Base-by-base conservation (phyloP, 2,797 vertebrate genomes). In the Sebastes iracundus region DNA sequence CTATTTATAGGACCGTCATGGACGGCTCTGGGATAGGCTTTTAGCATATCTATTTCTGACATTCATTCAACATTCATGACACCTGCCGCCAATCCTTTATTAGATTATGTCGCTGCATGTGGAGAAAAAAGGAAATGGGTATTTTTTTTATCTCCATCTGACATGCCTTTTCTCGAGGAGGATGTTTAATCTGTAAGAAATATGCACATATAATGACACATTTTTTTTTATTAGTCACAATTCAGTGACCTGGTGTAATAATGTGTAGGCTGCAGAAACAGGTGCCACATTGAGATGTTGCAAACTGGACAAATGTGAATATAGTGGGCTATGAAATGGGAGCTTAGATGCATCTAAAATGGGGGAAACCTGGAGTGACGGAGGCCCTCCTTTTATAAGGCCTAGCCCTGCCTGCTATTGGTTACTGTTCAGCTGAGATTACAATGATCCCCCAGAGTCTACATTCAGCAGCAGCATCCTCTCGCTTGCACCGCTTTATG, bases 31-130 rank as follows among this genome's bases (percentile, higher is more conserved):
- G 88, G 88, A 92, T 28, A 75, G 90, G 93, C 92, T 95, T 94
- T 94, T 91, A 94, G 91, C 91, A 89, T 92, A 93, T 95, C 93
- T 94, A 94, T 95, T 95, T 92, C 90, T 93, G 92, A 94, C 88
- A 60, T 92, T 90, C 94, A 94, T 95, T 84, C 91, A 95, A 93
- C 91, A 94, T 94, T 95, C 75, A 95, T 92, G 85, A 85, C 90
- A 93, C 92, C 90, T 91, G 92, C 89, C 84, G 88, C 79, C 65
- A 72, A 86, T 81, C 74, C 85, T 83, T 87, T 93, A 89, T 92
- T 90, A 87, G 86, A 84, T 80, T 69, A 74, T 61, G 38, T 28
- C 61, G 23, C 35, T 77, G 83, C 66, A 59, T 70, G 58, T 79
- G 68, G 68, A 25, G 75, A 65, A 77, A 64, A 79, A 66, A 62